Percentiles rank a stretch among this genome's conserved stretches.
Conservation (phyloP, 1,140 invertebrate genomes). For the Phortica variegata region DNA sequence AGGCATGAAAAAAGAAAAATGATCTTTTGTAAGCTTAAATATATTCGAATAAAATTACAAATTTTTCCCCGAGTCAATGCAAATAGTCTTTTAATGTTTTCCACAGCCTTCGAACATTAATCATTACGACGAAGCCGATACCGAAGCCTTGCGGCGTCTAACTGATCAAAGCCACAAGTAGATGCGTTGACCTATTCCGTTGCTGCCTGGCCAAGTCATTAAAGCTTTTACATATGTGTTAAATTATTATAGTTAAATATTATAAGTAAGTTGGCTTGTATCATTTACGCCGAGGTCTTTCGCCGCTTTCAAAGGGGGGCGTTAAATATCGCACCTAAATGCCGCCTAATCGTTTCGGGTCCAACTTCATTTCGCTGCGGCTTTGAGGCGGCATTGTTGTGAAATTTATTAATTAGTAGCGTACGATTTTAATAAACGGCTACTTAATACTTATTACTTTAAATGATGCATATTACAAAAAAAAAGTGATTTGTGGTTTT, state of each 20-base stretch:
- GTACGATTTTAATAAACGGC: constrained; percentile 32
- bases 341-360: constrained; percentile 42
- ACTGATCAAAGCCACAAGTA: too few species aligned
- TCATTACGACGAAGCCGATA: too few species aligned
- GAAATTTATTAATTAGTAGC: constrained; percentile 48
- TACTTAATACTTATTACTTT: constrained; percentile 15
- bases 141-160: too few species aligned
- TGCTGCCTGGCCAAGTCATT: constrained; percentile 2
- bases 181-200: too few species aligned
- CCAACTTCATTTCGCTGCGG: constrained; percentile 24
- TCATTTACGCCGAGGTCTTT: constrained; percentile 30
- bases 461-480: constrained; percentile 14
- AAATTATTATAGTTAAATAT: too few species aligned
- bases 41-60: constrained; percentile 34
- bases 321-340: constrained; percentile 41
- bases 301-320: constrained; percentile 21
- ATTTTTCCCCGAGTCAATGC: constrained; percentile 47
- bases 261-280: too few species aligned
- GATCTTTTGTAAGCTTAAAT: too few species aligned
- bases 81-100: constrained; percentile 4
- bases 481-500: constrained; percentile 7
- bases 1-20: too few species aligned
- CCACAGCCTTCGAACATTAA: too few species aligned
- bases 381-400: constrained; percentile 29
- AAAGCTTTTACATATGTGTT: constrained; percentile 29